These are phyloP conservation scores for Bombus vancouverensis DNA, from an alignment of 1,140 invertebrate species.

Conservation along the genomic window DNA sequence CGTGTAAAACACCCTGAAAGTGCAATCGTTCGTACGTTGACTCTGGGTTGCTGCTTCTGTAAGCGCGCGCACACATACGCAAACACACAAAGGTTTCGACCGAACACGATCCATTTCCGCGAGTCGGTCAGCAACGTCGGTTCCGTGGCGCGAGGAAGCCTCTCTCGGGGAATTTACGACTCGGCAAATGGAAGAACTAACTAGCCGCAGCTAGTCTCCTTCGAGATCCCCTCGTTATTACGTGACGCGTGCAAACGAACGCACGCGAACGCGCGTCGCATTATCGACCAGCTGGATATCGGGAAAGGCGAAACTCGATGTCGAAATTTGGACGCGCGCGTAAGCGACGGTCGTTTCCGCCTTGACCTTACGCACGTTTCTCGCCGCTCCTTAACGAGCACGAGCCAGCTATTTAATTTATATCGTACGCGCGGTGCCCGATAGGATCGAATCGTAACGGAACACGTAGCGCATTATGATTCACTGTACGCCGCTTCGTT, in stretches of 20 bases:
- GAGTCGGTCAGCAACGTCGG: neutral
- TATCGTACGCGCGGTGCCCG: conserved; percentile 28
- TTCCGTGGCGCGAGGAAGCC: neutral
- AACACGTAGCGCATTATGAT: conserved; percentile 42
- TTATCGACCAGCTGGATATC: neutral
- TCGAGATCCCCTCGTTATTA: neutral
- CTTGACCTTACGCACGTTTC: conserved; percentile 62
- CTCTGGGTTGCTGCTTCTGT: conserved; percentile 36
- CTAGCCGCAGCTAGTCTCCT: neutral
- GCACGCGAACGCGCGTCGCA: neutral
- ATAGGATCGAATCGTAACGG: conserved; percentile 52
- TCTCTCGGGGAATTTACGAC: neutral
- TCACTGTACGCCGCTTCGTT: conserved; percentile 18
- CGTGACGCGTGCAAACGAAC: neutral
- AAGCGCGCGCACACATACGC: neutral
- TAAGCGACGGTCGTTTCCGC: conserved; percentile 1
- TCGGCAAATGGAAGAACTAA: neutral
- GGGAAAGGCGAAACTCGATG: neutral
- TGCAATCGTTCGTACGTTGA: conserved; percentile 63
- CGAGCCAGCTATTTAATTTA: conserved; percentile 49
- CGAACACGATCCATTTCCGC: conserved; percentile 26
- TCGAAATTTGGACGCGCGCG: neutral
- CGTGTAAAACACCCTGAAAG: conserved; percentile 55
- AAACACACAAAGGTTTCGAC: conserved; percentile 17
- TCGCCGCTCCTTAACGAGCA: conserved; percentile 40